Evolutionary conservation across 2,797 vertebrate species (phyloP).

Genomic region (Sus cebifrons): DNA sequence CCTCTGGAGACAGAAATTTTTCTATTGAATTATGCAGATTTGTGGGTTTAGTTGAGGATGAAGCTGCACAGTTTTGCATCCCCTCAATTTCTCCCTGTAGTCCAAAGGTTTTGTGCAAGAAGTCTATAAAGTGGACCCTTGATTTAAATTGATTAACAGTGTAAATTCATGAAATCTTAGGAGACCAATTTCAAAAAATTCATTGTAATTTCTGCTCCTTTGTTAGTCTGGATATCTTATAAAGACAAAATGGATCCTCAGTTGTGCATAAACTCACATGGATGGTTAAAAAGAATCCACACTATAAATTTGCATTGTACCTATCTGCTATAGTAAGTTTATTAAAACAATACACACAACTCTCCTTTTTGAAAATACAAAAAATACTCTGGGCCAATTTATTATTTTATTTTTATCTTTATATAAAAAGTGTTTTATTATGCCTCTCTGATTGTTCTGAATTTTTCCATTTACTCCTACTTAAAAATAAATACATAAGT

Average conservation of each 20-base stretch:
- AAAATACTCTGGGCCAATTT: neutral
- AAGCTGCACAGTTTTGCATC: neutral
- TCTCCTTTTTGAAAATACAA: neutral
- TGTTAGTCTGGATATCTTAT: neutral
- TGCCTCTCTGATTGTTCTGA: too few species aligned
- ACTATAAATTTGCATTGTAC: neutral
- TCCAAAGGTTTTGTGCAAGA: neutral
- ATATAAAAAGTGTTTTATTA: too few species aligned
- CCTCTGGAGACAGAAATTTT: neutral
- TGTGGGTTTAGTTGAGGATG: neutral
- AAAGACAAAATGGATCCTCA: neutral
- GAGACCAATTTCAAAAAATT: slow-evolving; percentile 6
- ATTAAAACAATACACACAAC: neutral
- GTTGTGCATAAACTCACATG: neutral
- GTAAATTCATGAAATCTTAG: slow-evolving; percentile 8
- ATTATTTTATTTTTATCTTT: too few species aligned
- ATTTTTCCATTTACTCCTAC: too few species aligned
- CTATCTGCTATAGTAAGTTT: neutral
- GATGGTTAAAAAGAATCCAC: neutral
- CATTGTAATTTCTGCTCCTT: neutral
- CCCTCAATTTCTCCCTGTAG: neutral
- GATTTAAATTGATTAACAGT: slow-evolving; percentile 33
- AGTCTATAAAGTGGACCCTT: neutral
- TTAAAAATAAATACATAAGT: too few species aligned
- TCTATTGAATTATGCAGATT: neutral